Evolutionary conservation across 2,888 invertebrate genomes (phyloP), one percentile per base, ranked within the genome.

Genomic region (Phengaris alcon): DNA sequence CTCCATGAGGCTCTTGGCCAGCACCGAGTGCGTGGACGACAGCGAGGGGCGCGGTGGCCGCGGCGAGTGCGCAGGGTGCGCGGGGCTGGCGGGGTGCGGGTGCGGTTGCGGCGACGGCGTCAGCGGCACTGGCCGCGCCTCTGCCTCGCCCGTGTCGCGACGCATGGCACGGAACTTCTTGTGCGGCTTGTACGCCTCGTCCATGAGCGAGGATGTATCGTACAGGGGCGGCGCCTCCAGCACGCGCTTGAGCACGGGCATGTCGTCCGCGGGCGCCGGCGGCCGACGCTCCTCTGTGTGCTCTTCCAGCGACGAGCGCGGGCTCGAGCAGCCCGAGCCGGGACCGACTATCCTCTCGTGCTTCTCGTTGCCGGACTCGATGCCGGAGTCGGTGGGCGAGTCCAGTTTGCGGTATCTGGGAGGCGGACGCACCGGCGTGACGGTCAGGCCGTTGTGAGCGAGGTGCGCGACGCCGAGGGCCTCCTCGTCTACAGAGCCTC

Each of bases 131-230:
- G 88, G 86, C 75, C 90, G 87, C 75, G 91, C 90, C 79, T 96
- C 96, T 3, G 97, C 97, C 84, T 97, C 97, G 68, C 96, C 96
- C 2, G 96, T 95, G 85, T 97, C 97, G 82, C 97, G 97, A 48
- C 97, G 94, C 86, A 97, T 93, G 3, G 97, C 97, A 69, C 98
- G 96, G 95, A 98, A 98, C 89, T 98, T 98, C 91, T 98, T 98
- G 94, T 98, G 98, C 78, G 98, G 98, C 87, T 98, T 97, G 93
- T 98, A 98, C 15, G 98, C 98, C 90, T 98, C 98, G 87, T 98
- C 98, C 98, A 98, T 98, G 76, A 98, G 90, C 2, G 97, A 96
- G 85, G 97, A 97, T 76, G 98, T 97, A 86, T 98, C 97, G 89
- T 98, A 97, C 8, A 98, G 92, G 0, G 98, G 98, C 1, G 98